phyloP scores from a whole-genome alignment of 23 tunicate genomes.

The Oikopleura vanhoeffeni region DNA sequence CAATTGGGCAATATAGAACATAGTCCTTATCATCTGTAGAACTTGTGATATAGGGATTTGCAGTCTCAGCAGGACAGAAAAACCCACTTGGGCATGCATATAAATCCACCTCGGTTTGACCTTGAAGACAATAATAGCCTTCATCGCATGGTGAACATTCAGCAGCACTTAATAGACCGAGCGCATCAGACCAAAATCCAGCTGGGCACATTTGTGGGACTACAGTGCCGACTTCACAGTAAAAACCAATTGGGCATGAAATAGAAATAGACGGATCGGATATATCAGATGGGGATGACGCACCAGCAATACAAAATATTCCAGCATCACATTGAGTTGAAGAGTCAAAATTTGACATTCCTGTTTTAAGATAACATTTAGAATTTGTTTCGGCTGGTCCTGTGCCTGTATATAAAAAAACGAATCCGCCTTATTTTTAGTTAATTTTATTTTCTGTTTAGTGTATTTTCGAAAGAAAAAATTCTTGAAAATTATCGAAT shows the following conservation, averaged over 20 bases:
- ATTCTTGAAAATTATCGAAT: too few relatives aligned
- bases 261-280: not conserved
- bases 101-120: slow-evolving; percentile 43
- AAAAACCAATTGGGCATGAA: slow-evolving; percentile 41
- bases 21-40: slow-evolving; percentile 10
- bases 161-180: not conserved
- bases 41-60: too few relatives aligned
- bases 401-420: too few relatives aligned
- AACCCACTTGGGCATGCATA: slow-evolving; percentile 48
- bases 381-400: too few relatives aligned
- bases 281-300: not conserved
- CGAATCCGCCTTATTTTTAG: too few relatives aligned
- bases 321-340: not conserved
- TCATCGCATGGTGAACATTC: slow-evolving; percentile 18
- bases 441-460: too few relatives aligned
- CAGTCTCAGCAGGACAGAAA: not conserved
- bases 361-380: too few relatives aligned
- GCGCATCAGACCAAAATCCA: slow-evolving; percentile 29
- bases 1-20: not conserved
- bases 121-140: slow-evolving; percentile 48
- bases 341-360: not conserved
- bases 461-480: too few relatives aligned
- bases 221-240: slow-evolving; percentile 45
- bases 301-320: not conserved
- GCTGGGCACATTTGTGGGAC: slow-evolving; percentile 31